Conservation (phyloP, 1,140 invertebrate species). For the Leptinotarsa defecta region DNA sequence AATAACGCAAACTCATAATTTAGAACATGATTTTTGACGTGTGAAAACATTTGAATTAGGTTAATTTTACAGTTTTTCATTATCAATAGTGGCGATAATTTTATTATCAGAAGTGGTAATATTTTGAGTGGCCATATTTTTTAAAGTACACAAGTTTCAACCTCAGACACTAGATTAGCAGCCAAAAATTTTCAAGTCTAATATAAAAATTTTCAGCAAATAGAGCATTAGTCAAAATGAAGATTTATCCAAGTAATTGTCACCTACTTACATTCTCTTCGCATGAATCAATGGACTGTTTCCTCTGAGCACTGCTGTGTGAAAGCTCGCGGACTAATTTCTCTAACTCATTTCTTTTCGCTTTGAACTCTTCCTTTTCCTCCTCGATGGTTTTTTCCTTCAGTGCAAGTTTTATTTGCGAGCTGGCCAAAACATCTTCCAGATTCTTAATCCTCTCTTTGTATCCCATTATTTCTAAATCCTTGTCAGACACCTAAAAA, state of each 20-base stretch:
- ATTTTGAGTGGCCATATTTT: too few relatives aligned
- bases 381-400: slow-evolving; percentile 54
- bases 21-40: too few relatives aligned
- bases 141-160: too few relatives aligned
- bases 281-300: slow-evolving; percentile 12
- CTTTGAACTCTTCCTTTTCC: slow-evolving; percentile 61
- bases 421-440: slow-evolving; percentile 67
- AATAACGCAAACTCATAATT: too few relatives aligned
- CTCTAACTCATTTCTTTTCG: slow-evolving; percentile 51
- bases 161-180: too few relatives aligned
- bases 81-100: too few relatives aligned
- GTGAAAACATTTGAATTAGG: too few relatives aligned
- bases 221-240: background rate
- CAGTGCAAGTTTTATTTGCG: slow-evolving; percentile 58
- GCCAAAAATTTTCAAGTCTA: background rate
- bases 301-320: slow-evolving; percentile 25
- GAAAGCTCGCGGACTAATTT: slow-evolving; percentile 43
- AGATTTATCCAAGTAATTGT: background rate
- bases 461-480: slow-evolving; percentile 70
- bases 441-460: slow-evolving; percentile 68
- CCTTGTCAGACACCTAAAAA: slow-evolving; percentile 73
- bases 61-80: too few relatives aligned
- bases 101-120: too few relatives aligned
- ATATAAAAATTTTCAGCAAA: background rate
- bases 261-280: slow-evolving; percentile 20